Conservation (phyloP, 2,113 vertebrate species). For the Cephalophus harveyi region DNA sequence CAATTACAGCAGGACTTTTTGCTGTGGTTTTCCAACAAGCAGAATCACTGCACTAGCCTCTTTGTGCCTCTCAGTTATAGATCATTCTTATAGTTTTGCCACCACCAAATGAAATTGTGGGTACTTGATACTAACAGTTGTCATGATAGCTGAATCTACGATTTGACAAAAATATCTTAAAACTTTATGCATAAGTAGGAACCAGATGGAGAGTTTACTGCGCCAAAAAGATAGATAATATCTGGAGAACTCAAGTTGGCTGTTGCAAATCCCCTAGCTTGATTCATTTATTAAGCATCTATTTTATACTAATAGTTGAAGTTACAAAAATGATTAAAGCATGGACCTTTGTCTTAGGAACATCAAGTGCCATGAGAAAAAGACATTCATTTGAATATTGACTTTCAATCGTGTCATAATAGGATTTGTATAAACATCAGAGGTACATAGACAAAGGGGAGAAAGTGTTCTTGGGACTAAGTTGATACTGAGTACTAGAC, state of each 20-base stretch:
- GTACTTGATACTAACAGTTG: neutral
- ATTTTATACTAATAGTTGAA: neutral
- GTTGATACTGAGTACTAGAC: neutral
- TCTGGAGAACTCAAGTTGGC: neutral
- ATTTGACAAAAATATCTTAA: neutral
- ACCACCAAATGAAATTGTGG: neutral
- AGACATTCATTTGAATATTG: neutral
- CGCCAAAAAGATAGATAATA: neutral
- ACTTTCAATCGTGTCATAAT: neutral
- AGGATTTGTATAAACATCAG: neutral
- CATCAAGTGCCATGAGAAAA: neutral
- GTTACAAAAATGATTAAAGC: neutral
- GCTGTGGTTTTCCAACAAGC: neutral
- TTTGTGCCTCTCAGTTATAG: neutral
- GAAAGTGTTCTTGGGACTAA: neutral
- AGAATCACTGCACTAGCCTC: neutral
- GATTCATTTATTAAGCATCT: neutral
- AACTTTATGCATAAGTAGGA: neutral
- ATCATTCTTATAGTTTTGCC: neutral
- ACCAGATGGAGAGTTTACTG: neutral
- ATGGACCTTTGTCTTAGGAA: neutral
- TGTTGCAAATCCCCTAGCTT: neutral
- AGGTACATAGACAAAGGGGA: neutral
- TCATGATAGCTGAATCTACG: neutral
- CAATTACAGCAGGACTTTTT: neutral